Conservation (phyloP, 2,888 invertebrate genomes). For the Muscina levida region DNA sequence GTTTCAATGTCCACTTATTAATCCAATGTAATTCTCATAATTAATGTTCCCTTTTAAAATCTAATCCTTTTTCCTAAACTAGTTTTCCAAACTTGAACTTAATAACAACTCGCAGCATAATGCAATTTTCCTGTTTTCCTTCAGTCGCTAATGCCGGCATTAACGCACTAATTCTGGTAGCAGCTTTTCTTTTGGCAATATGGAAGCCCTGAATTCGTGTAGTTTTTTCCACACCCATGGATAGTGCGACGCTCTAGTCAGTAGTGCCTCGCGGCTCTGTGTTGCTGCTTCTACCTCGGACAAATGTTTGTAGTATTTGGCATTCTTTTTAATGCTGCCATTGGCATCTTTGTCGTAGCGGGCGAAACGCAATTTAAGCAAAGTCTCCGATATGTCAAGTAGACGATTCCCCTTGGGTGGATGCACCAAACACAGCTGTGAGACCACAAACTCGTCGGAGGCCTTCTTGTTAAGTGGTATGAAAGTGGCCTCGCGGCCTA, state of each 20-base stretch:
- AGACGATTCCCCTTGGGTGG: slow-evolving; percentile 74
- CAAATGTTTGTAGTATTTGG: slow-evolving; percentile 76
- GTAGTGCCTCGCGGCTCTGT: slow-evolving; percentile 70
- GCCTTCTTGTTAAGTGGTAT: slow-evolving; percentile 78
- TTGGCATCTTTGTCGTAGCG: slow-evolving; percentile 71
- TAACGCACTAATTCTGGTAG: slow-evolving; percentile 78
- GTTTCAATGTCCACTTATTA: too few relatives aligned
- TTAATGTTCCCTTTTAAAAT: too few relatives aligned
- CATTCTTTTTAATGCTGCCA: slow-evolving; percentile 70
- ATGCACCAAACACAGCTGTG: slow-evolving; percentile 79
- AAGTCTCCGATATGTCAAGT: slow-evolving; percentile 76
- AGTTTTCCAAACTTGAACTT: neutral
- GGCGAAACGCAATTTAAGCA: slow-evolving; percentile 78
- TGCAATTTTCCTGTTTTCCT: neutral
- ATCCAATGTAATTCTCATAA: too few relatives aligned
- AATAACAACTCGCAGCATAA: neutral
- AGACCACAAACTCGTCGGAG: slow-evolving; percentile 79
- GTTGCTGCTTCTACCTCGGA: slow-evolving; percentile 73
- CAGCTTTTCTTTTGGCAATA: slow-evolving; percentile 75
- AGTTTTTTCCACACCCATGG: slow-evolving; percentile 73
- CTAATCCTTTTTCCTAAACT: neutral
- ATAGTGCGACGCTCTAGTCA: slow-evolving; percentile 71
- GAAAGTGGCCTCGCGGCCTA: slow-evolving; percentile 79
- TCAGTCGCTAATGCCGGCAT: neutral
- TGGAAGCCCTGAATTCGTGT: slow-evolving; percentile 70